phyloP scores from a whole-genome alignment of 2,797 vertebrate species.

The Hapalemur alaotrensis region DNA sequence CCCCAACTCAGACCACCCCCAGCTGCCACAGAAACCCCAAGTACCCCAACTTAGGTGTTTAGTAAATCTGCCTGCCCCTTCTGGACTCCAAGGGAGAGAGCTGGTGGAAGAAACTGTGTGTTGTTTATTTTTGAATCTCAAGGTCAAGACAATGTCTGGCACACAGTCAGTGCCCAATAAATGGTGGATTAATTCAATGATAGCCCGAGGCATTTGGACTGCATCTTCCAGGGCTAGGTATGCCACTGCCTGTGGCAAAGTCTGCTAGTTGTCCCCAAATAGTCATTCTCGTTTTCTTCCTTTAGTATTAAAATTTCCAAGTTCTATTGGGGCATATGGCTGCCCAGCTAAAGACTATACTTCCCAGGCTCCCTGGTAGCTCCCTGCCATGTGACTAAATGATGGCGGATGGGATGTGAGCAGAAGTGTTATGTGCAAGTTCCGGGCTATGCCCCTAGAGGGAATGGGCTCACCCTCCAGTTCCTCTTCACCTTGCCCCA shows the following conservation, averaged over 20 bases:
- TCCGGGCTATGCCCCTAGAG: accelerated
- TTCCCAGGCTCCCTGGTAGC: neutral
- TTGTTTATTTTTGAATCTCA: neutral
- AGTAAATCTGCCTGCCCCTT: neutral
- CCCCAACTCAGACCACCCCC: neutral
- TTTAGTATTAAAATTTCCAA: neutral
- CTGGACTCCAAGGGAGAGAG: neutral
- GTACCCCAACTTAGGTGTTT: neutral
- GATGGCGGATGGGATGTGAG: accelerated
- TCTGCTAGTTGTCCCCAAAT: neutral
- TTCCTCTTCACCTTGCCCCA: neutral
- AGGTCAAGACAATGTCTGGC: neutral
- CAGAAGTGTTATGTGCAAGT: accelerated
- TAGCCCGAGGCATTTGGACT: neutral
- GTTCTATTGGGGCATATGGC: accelerated
- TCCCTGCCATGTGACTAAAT: too few relatives aligned
- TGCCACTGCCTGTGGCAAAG: neutral
- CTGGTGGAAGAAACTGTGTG: neutral
- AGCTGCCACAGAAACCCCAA: neutral
- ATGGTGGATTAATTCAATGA: accelerated
- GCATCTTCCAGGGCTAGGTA: neutral
- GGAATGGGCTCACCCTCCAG: neutral
- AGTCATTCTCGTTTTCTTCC: neutral
- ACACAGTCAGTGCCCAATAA: neutral
- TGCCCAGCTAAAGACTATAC: neutral